Evolutionary conservation across 2,113 vertebrate species (phyloP).

Genomic region (Hyperopisus bebe): DNA sequence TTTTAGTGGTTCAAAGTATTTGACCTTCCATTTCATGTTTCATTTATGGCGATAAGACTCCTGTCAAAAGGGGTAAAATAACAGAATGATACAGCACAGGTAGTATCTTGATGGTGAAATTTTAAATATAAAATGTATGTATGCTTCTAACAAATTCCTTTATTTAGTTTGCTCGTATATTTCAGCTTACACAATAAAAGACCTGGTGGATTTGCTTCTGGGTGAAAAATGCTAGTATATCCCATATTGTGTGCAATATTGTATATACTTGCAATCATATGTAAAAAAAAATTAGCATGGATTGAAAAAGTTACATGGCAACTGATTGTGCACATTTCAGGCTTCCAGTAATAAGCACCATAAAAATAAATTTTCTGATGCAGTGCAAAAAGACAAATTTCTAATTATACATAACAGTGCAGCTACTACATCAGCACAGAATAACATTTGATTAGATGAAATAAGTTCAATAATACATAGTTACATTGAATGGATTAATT

Average conservation of each 20-base stretch:
- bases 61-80: background rate
- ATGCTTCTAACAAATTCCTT: background rate
- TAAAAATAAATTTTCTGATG: background rate
- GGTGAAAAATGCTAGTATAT: background rate
- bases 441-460: background rate
- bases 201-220: background rate
- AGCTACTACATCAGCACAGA: background rate
- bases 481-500: background rate
- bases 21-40: background rate
- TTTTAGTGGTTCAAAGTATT: background rate
- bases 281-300: slow-evolving; percentile 18
- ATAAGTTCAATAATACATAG: background rate
- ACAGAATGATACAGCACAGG: background rate
- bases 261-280: slow-evolving; percentile 14
- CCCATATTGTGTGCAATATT: slow-evolving; percentile 57
- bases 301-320: background rate
- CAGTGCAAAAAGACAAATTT: background rate
- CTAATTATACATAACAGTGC: background rate
- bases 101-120: background rate
- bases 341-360: background rate
- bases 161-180: background rate
- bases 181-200: background rate
- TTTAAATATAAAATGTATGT: background rate
- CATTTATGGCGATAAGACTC: background rate
- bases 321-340: background rate